Base-by-base conservation (phyloP, 2,113 vertebrate genomes). In the Microtus pennsylvanicus region DNA sequence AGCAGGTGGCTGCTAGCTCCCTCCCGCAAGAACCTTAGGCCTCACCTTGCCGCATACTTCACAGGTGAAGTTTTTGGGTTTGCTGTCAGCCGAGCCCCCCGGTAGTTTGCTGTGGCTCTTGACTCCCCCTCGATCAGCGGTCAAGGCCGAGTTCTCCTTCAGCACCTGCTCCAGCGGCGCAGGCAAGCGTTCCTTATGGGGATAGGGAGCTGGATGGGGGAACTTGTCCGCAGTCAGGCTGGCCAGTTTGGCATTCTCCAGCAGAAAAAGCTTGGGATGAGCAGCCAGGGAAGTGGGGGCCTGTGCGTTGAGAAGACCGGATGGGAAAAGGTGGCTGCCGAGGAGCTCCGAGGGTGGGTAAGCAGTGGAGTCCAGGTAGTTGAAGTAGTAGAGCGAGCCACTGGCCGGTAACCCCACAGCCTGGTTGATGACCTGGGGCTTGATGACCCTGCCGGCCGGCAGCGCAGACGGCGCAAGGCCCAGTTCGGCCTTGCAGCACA, bases 1-100 rank as follows among this genome's bases (percentile, higher is more conserved):
- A 89, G 83, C 85, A 30, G 77, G 3, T 14, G 1, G 10, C 82
- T 1, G 52, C 61, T 30, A 8, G 1, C n/a, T 87, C 77, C 61
- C 42, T 45, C 17, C 42, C 7, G 11, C 58, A 58, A 1, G 0
- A 72, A 7, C 65, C 89, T 82, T 35, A 26, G 83, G 45, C 77
- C 98, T 98, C 99, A 99, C 99, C 99, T 99, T 99, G 97, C 99
- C 99, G 97, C 99, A 99, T 95, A 99, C 99, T 98, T 99, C 99
- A 94, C 99, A 99, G n/a, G 99, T 99, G 97, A 99, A 99, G 98
- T 99, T 99, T 97, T 99, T 99, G 90, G 99, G 99, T 91, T 99
- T 99, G 7, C 99, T 99, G 83, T 99, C 99, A 0, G 98, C 81
- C 0, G 98, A 77, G 55, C 90, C 86, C 24, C 97, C 97, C 0